These are phyloP conservation scores for Pogona vitticeps DNA, from an alignment of 2,113 vertebrate genomes.

Conservation along the genomic window DNA sequence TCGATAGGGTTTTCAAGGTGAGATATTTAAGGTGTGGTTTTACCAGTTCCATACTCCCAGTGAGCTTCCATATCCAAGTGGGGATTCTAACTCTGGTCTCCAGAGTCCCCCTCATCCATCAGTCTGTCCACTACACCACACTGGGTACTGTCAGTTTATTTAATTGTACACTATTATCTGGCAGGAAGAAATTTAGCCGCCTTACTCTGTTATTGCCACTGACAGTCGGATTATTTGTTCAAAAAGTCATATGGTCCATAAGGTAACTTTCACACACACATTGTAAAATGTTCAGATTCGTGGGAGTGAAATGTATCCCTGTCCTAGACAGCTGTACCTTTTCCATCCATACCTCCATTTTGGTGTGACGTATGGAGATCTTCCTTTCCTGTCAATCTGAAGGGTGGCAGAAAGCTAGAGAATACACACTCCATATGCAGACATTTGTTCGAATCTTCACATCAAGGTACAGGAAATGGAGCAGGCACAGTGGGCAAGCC, in stretches of 20 bases:
- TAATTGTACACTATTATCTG: not conserved
- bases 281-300: not conserved
- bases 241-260: not conserved
- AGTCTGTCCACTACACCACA: too few relatives aligned
- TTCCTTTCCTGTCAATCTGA: not conserved
- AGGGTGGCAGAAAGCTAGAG: not conserved
- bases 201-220: not conserved
- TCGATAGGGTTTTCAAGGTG: too few relatives aligned
- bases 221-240: not conserved
- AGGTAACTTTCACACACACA: not conserved
- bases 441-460: not conserved
- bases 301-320: not conserved
- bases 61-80: too few relatives aligned
- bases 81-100: too few relatives aligned
- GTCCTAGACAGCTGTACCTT: not conserved
- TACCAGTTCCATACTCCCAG: too few relatives aligned
- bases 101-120: too few relatives aligned
- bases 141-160: too few relatives aligned
- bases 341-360: not conserved
- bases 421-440: not conserved
- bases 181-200: not conserved
- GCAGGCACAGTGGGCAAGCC: not conserved
- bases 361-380: too few relatives aligned
- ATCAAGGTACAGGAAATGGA: too few relatives aligned
- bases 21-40: too few relatives aligned